Base-by-base conservation (phyloP, 2,113 vertebrate genomes). In the Pimephales promelas region DNA sequence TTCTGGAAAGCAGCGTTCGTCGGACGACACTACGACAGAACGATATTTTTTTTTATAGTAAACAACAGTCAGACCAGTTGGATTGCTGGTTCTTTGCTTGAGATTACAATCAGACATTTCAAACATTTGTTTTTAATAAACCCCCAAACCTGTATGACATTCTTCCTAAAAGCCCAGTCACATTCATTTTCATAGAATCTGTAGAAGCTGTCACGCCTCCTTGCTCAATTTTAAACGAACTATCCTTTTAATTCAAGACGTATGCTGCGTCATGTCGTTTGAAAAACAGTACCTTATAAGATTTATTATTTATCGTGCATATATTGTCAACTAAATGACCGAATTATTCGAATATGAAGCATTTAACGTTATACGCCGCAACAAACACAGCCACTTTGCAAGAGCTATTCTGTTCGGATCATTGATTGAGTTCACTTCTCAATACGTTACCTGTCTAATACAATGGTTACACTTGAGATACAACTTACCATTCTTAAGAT, bases 401-500 rank as follows among this genome's bases (percentile, higher is more conserved):
- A 61, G 36, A n/a, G 14, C 14, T 0, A 43, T 9, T 78, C 8
- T 45, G n/a, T 16, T 18, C 0, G 13, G 22, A 18, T 78, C 2
- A 20, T 22, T 56, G 31, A 11, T 57, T 76, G 2, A 14, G 22
- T 57, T 62, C 13, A n/a, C 5, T 7, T 16, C 0, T 59, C 10
- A 26, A 6, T 16, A n/a, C n/a, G n/a, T n/a, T n/a, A 28, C 8
- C 26, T 78, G 52, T 34, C 31, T 10, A 24, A 2, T 16, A 28
- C 1, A 47, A 62, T 62, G 45, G 14, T 31, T 24, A 75, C 49
- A 59, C 34, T 34, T 18, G 18, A 82, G 52, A 8, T 4, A 73
- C 7, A 36, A 86, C 81, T 86, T 84, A 86, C 85, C 85, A 71
- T 70, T 54, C 68, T 9, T 26, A 49, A 6, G 47, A 28, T 10